Evolutionary conservation across 1,140 invertebrate genomes (phyloP).

Genomic region (Drosophila littoralis): DNA sequence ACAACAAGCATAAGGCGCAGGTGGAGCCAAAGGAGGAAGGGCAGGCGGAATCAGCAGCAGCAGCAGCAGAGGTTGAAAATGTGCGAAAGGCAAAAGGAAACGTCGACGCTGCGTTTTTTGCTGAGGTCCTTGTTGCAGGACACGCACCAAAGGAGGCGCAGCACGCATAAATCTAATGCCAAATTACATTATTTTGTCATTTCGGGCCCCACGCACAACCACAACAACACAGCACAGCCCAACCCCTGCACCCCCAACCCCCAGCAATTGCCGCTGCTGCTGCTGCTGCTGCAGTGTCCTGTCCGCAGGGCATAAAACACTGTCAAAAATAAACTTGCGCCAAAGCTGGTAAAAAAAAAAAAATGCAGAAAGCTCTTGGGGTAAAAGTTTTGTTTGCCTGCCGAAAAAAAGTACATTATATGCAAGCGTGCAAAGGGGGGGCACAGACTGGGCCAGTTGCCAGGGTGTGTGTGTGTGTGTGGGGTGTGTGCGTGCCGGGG

Average conservation of each 20-base stretch:
- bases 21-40: neutral
- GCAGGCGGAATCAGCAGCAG: neutral
- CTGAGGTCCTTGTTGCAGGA: constrained; percentile 28
- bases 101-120: constrained; percentile 71
- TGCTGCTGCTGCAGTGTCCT: constrained; percentile 60
- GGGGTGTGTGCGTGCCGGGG: constrained; percentile 4
- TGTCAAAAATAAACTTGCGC: constrained; percentile 79
- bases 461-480: constrained; percentile 6
- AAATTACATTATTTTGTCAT: constrained; percentile 84
- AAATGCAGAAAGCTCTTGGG: constrained; percentile 78
- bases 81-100: constrained; percentile 51
- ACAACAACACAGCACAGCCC: neutral
- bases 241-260: neutral
- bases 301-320: constrained; percentile 75
- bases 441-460: neutral
- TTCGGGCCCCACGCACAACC: constrained; percentile 32
- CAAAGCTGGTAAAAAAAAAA: constrained; percentile 18
- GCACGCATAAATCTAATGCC: constrained; percentile 81
- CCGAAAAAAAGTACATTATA: constrained; percentile 72
- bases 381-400: constrained; percentile 64
- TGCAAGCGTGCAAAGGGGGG: constrained; percentile 57
- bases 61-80: neutral
- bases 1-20: constrained; percentile 33
- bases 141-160: constrained; percentile 63
- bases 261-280: neutral